Evolutionary conservation across 1,140 invertebrate species (phyloP).

Genomic region (Gryon sp.): DNA sequence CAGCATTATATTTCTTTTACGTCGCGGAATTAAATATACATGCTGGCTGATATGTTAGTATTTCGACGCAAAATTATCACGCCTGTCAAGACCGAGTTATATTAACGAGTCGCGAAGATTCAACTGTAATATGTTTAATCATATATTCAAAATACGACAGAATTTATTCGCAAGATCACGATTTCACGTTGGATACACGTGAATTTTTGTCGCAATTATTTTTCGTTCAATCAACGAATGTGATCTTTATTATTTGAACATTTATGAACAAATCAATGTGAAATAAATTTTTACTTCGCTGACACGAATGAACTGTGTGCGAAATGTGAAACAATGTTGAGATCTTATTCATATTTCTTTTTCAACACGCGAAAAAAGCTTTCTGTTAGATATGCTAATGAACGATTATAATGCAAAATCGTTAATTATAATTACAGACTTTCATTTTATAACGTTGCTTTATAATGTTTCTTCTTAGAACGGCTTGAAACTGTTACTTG

Average conservation of each 20-base stretch:
- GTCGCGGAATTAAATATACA: constrained; percentile 44
- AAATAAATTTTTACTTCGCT: not conserved
- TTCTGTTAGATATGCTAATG: constrained; percentile 49
- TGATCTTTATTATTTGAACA: no score
- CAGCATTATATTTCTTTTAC: constrained; percentile 50
- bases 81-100: constrained; percentile 9
- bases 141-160: constrained; percentile 2
- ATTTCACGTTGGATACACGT: no score
- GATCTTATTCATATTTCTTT: constrained; percentile 42
- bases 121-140: not conserved
- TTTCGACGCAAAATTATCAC: constrained; percentile 30
- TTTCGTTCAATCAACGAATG: no score
- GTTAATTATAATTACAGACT: constrained; percentile 18
- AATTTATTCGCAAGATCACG: no score
- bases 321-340: constrained; percentile 31
- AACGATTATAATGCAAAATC: constrained; percentile 27
- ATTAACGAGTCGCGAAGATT: constrained; percentile 2
- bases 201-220: no score
- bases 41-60: constrained; percentile 5
- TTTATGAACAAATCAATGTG: no score
- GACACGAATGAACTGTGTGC: constrained; percentile 3
- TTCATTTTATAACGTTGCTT: not conserved
- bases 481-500: no score
- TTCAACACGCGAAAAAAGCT: constrained; percentile 43
- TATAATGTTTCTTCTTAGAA: no score